Conservation (phyloP, 2,888 invertebrate genomes). For the Leptopilina syphax region DNA sequence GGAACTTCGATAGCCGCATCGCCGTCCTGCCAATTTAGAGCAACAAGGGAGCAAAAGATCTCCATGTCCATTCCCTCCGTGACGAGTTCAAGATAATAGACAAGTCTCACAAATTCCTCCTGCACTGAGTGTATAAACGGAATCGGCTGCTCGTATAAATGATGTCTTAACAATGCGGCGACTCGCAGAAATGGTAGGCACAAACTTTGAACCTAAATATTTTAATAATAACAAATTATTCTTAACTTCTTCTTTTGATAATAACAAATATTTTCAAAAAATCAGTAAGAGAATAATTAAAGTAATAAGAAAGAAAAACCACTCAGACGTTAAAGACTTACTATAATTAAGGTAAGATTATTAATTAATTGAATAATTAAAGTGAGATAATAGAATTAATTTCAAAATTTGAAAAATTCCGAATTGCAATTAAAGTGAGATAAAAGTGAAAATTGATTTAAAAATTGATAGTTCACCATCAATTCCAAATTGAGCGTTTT, state of each 20-base stretch:
- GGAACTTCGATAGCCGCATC: conserved; percentile 78
- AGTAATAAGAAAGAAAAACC: too few relatives aligned
- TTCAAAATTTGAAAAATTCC: too few relatives aligned
- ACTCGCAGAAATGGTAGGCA: conserved; percentile 91
- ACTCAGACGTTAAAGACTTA: too few relatives aligned
- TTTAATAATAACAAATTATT: conserved; percentile 16
- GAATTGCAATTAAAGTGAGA: too few relatives aligned
- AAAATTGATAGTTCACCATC: neutral
- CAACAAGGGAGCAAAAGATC: conserved; percentile 82
- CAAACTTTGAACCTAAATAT: conserved; percentile 83
- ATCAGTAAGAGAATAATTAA: neutral
- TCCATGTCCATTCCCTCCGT: conserved; percentile 83
- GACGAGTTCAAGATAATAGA: conserved; percentile 87
- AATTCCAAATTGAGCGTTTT: conserved; percentile 41
- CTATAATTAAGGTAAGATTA: too few relatives aligned
- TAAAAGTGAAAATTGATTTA: too few relatives aligned
- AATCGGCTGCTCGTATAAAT: conserved; percentile 88
- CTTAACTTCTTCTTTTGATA: too few relatives aligned
- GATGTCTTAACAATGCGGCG: conserved; percentile 88
- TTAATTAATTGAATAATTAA: too few relatives aligned
- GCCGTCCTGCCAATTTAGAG: conserved; percentile 80
- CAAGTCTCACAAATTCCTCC: conserved; percentile 87
- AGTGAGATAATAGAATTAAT: too few relatives aligned
- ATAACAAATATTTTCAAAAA: neutral
- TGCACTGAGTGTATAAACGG: conserved; percentile 82